Base-by-base conservation (phyloP, 2,888 invertebrate species). In the Drosophila leonis region DNA sequence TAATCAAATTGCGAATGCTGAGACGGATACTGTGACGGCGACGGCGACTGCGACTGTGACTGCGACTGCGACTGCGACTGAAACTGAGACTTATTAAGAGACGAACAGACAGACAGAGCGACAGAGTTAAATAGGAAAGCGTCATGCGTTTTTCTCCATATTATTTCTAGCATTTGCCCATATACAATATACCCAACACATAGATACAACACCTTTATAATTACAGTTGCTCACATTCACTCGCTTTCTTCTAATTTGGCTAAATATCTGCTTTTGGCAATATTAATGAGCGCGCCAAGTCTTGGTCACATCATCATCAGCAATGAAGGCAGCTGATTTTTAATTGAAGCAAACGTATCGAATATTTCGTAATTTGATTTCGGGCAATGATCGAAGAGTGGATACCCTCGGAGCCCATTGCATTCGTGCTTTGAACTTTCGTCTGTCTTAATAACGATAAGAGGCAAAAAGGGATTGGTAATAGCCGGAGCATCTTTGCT, bases 231-330 rank as follows among this genome's bases (percentile, higher is more conserved):
- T 52, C 48, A 49, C 62, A 68, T 69, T 71, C 69, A 65, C 62
- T 76, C 75, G 75, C 83, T 84, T 88, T 88, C 87, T 83, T 86
- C 84, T 81, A 83, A 81, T 88, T 86, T 79, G 80, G 69, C 70
- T 73, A 83, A 80, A 78, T 75, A 75, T 12, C 75, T 85, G 70
- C 65, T 80, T 84, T 85, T 88, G 83, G 87, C 72, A 68, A 78
- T 75, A 76, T 72, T 77, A 82, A 84, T 71, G 72, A 79, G 18
- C 29, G 63, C 80, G 41, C 51, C n/a, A 42, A 51, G 41, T 39
- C 9, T 59, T 39, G 59, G 49, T 63, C 82, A 69, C 82, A 83
- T 78, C 87, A 78, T 80, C 77, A 77, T 80, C 77, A 77, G 72
- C 74, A 44, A 59, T 70, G 64, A 67, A 70, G 69, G 9, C 37